These are phyloP conservation scores for Agriopis leucophaearia DNA, from an alignment of 2,888 invertebrate species.

Conservation along the genomic window DNA sequence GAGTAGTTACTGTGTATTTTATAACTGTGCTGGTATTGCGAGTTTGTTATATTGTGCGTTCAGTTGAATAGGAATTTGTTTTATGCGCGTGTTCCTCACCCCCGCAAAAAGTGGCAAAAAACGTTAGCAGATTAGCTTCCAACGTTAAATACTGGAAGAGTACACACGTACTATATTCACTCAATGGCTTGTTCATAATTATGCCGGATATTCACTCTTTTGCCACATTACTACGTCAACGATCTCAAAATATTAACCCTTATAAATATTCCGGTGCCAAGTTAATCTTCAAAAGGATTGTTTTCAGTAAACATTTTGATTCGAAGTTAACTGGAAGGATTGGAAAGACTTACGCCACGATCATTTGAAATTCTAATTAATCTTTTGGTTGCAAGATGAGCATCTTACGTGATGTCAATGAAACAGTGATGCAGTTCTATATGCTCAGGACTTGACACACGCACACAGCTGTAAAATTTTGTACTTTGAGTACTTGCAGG, in stretches of 20 bases:
- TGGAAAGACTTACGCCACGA: constrained; percentile 65
- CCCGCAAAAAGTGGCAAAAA: too few species aligned
- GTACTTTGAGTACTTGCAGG: background rate
- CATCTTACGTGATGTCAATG: constrained; percentile 51
- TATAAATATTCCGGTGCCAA: constrained; percentile 78
- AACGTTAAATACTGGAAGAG: too few species aligned
- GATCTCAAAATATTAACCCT: constrained; percentile 67
- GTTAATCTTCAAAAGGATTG: constrained; percentile 83
- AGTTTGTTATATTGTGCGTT: too few species aligned
- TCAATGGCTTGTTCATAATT: too few species aligned
- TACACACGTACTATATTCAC: too few species aligned
- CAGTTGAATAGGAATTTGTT: too few species aligned
- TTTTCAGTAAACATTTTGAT: constrained; percentile 83
- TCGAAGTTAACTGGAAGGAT: constrained; percentile 79
- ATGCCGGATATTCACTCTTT: too few species aligned
- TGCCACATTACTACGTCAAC: constrained; percentile 24
- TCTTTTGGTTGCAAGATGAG: constrained; percentile 74
- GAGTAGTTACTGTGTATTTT: too few species aligned
- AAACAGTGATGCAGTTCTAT: constrained; percentile 14
- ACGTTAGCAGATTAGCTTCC: too few species aligned
- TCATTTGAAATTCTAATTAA: constrained; percentile 85
- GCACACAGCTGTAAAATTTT: background rate
- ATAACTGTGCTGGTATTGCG: too few species aligned
- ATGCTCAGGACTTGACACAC: too few species aligned
- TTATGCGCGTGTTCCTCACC: too few species aligned